Evolutionary conservation across 1,140 invertebrate species (phyloP).

Genomic region (Aphidius ervi): DNA sequence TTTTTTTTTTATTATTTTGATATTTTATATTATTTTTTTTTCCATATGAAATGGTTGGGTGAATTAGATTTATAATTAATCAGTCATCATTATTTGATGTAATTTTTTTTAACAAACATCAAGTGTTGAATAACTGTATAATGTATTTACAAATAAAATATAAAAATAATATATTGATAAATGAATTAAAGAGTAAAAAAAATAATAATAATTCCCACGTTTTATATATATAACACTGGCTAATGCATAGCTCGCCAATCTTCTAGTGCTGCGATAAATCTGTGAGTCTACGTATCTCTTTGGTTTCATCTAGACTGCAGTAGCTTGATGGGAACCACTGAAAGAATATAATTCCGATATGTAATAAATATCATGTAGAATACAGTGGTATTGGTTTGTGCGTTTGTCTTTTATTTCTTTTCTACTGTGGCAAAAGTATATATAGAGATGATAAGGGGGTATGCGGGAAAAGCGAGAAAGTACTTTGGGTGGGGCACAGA

Average conservation of each 20-base stretch:
- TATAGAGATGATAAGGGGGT: conserved; percentile 18
- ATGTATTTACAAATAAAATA: too few relatives aligned
- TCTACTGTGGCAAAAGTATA: conserved; percentile 19
- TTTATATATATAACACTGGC: too few relatives aligned
- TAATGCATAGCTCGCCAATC: neutral
- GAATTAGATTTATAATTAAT: too few relatives aligned
- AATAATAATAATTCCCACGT: too few relatives aligned
- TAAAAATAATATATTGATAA: too few relatives aligned
- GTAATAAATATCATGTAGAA: conserved; percentile 45
- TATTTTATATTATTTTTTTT: too few relatives aligned
- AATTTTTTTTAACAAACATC: too few relatives aligned
- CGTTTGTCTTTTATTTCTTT: conserved; percentile 42
- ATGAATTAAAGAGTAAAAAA: too few relatives aligned
- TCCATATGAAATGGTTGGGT: too few relatives aligned
- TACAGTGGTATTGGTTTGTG: conserved; percentile 29
- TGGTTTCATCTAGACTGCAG: conserved; percentile 14
- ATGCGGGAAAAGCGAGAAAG: conserved; percentile 13
- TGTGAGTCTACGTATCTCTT: conserved; percentile 7
- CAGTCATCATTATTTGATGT: too few relatives aligned
- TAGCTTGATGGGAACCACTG: conserved; percentile 22
- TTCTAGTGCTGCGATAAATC: conserved; percentile 16
- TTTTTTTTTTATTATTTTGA: neutral
- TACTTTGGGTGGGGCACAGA: conserved; percentile 2
- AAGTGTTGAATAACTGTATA: too few relatives aligned
- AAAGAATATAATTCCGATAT: conserved; percentile 44